phyloP scores from a whole-genome alignment of 2,113 vertebrate species.

The Rhinichthys klamathensis region DNA sequence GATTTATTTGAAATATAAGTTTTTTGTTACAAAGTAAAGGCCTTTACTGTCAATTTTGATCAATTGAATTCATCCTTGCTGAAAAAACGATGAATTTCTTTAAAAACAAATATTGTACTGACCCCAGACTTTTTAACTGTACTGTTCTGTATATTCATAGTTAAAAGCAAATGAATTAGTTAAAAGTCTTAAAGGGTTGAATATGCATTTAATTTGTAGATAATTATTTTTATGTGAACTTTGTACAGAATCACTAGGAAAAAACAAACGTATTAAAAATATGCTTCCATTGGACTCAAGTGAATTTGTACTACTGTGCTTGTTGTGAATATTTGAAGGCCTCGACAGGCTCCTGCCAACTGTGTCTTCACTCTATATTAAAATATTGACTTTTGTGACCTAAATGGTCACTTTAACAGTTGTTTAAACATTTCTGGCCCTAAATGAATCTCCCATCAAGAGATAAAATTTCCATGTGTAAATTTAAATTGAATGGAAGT shows the following conservation, averaged over 20 bases:
- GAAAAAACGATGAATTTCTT: too few relatives aligned
- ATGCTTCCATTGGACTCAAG: not conserved
- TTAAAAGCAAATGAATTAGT: too few relatives aligned
- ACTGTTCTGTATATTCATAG: not conserved
- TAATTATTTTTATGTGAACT: not conserved
- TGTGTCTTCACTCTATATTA: not conserved
- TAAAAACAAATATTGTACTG: not conserved
- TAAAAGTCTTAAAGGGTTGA: not conserved
- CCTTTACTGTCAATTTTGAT: too few relatives aligned
- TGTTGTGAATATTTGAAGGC: constrained; percentile 46
- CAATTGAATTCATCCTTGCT: too few relatives aligned
- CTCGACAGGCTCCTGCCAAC: not conserved
- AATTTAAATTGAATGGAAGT: too few relatives aligned
- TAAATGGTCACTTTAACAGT: not conserved
- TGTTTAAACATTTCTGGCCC: too few relatives aligned
- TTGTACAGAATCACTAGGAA: not conserved
- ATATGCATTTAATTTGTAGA: not conserved
- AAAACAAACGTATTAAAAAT: not conserved
- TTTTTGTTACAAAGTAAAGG: too few relatives aligned
- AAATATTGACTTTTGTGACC: not conserved
- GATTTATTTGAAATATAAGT: too few relatives aligned
- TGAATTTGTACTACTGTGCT: not conserved
- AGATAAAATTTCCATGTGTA: not conserved
- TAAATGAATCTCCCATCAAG: not conserved
- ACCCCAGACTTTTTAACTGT: not conserved